Evolutionary conservation across 2,113 vertebrate species (phyloP).

Genomic region (Ceyx melanurus): DNA sequence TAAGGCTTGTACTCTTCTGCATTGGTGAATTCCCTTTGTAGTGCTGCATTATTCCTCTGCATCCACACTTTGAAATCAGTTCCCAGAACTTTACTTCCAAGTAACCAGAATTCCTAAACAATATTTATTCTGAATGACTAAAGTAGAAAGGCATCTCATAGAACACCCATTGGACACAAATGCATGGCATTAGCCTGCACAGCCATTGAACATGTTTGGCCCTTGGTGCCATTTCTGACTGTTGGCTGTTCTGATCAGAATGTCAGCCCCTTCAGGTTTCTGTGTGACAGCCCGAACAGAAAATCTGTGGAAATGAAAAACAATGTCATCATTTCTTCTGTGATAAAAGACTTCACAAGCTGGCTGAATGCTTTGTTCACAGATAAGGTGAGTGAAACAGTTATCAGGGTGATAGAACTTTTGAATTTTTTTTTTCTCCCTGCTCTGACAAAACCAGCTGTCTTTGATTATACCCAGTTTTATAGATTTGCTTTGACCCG

Average conservation of each 20-base stretch:
- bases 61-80: constrained; percentile 22
- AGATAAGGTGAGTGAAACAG: not conserved
- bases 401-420: not conserved
- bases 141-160: constrained; percentile 60
- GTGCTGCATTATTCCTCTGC: not conserved
- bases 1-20: not conserved
- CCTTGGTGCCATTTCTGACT: not conserved
- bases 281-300: not conserved
- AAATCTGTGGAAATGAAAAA: not conserved
- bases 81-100: constrained; percentile 54
- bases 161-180: constrained; percentile 44
- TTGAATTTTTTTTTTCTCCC: not conserved
- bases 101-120: constrained; percentile 60
- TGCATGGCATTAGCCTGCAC: not conserved
- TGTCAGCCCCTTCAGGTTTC: not conserved
- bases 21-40: not conserved
- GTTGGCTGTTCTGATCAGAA: not conserved
- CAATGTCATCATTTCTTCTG: not conserved
- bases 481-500: not conserved
- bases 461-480: not conserved
- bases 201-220: not conserved
- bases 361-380: not conserved
- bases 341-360: not conserved
- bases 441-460: not conserved
- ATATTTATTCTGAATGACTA: constrained; percentile 54